These are phyloP conservation scores for Silvanus unidentatus DNA, from an alignment of 2,888 invertebrate species.

Conservation along the genomic window DNA sequence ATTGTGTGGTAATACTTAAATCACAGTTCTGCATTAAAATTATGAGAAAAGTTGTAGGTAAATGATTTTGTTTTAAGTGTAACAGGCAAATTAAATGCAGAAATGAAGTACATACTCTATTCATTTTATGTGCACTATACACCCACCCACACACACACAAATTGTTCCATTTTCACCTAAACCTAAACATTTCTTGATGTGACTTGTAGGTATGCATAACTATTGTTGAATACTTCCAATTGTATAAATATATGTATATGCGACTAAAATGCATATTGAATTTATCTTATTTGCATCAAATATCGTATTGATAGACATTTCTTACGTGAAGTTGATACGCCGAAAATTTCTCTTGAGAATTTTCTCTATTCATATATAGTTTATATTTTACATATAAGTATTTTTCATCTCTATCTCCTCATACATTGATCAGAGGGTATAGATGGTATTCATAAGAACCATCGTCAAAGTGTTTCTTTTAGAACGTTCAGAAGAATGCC, in stretches of 20 bases:
- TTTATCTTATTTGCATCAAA: slow-evolving; percentile 4
- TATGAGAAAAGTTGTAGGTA: too few relatives aligned
- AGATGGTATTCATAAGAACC: not conserved
- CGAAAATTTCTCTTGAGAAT: slow-evolving; percentile 7
- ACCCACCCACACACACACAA: too few relatives aligned
- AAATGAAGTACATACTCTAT: too few relatives aligned
- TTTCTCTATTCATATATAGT: not conserved
- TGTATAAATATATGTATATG: not conserved
- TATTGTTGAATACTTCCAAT: too few relatives aligned
- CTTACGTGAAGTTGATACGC: slow-evolving; percentile 5
- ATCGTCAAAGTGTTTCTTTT: slow-evolving; percentile 6
- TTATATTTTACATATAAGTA: not conserved
- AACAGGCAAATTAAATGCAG: too few relatives aligned
- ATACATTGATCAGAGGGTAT: slow-evolving; percentile 4
- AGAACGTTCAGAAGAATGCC: slow-evolving; percentile 1
- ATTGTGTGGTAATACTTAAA: too few relatives aligned
- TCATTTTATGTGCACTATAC: too few relatives aligned
- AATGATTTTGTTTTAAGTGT: too few relatives aligned
- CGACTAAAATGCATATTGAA: slow-evolving; percentile 6
- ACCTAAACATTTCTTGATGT: too few relatives aligned
- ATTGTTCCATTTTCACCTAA: too few relatives aligned
- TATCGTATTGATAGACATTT: slow-evolving; percentile 4
- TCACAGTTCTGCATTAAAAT: too few relatives aligned
- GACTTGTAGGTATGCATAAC: too few relatives aligned
- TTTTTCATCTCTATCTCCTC: not conserved